A percentile compares a stretch with the other conserved stretches of the same genome.
Evolutionary conservation across 2,797 vertebrate species (phyloP).

Genomic region (Fringilla coelebs): DNA sequence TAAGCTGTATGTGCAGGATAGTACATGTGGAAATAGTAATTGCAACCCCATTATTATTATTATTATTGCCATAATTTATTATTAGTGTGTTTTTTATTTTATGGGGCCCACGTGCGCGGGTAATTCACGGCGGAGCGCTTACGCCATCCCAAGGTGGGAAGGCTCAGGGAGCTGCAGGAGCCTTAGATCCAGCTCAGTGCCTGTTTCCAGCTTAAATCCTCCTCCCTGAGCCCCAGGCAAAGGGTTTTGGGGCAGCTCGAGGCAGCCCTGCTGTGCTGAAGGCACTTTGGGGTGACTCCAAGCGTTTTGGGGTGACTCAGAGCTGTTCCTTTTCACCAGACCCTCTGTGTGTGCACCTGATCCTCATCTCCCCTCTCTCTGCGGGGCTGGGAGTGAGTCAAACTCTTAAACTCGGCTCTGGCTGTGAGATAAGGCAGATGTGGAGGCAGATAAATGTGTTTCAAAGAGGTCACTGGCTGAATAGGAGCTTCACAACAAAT

Average conservation of each 20-base stretch:
- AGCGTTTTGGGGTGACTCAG: neutral
- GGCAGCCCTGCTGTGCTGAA: neutral
- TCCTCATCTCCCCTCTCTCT: neutral
- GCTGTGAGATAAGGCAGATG: conserved; percentile 39
- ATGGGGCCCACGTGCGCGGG: conserved; percentile 45
- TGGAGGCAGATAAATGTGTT: conserved; percentile 11
- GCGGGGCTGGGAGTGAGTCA: neutral
- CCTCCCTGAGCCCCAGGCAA: neutral
- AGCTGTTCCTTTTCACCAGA: neutral
- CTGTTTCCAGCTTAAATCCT: neutral
- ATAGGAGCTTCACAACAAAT: conserved; percentile 1
- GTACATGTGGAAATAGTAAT: conserved; percentile 60
- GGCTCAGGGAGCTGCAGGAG: neutral
- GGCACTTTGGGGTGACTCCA: neutral
- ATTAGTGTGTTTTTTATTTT: conserved; percentile 57
- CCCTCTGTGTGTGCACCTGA: neutral
- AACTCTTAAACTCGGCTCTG: neutral
- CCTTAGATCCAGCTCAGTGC: neutral
- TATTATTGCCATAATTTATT: conserved; percentile 58
- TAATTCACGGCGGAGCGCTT: neutral
- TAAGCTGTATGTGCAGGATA: conserved; percentile 21
- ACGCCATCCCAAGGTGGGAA: neutral
- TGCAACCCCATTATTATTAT: conserved; percentile 53
- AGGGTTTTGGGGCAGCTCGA: neutral
- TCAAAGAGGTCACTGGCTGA: conserved; percentile 26